Evolutionary conservation across 2,113 vertebrate species (phyloP), one percentile per base, ranked within the genome.

Genomic region (Syrrhaptes paradoxus): DNA sequence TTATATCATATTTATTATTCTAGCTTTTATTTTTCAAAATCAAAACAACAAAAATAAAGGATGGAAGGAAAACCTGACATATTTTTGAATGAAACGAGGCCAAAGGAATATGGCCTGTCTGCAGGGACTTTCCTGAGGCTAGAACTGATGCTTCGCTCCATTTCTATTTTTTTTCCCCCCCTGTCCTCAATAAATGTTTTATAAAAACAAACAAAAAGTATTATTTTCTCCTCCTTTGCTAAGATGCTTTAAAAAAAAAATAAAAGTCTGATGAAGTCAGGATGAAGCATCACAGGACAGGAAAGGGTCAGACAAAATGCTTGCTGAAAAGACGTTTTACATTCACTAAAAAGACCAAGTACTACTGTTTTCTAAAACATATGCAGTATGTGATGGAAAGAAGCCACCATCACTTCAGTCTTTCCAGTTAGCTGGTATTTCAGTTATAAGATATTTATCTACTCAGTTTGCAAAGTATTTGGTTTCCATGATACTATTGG

Each of bases 41-140:
- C 3, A 29, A 59, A 86, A 38, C 4, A 62, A 19, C 2, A 45
- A 17, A 28, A 13, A 45, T 2, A 41, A 34, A 58, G 16, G 22
- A 9, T 3, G 4, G 4, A 17, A 41, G 6, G 29, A 43, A 75
- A 46, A 59, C 0, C 1, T 21, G 14, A 34, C 0, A 0, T 26
- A 16, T 26, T 68, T 77, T 43, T 41, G 17, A 14, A 29, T 13
- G 7, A 70, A 70, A n/a, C 1, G 1, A 7, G 7, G 7, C 10
- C 17, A 45, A 66, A 89, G 34, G 2, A 66, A 38, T 2, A 4
- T 28, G 17, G 12, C 7, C 32, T 57, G 13, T 18, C 34, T 51
- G 15, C 15, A 31, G 22, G 15, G 10, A 63, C 24, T 19, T 78
- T 78, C 29, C n/a, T 7, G 3, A 87, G 7, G 26, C 3, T 11